phyloP scores from a whole-genome alignment of 2,113 vertebrate genomes.

The Pelmatolapia mariae region DNA sequence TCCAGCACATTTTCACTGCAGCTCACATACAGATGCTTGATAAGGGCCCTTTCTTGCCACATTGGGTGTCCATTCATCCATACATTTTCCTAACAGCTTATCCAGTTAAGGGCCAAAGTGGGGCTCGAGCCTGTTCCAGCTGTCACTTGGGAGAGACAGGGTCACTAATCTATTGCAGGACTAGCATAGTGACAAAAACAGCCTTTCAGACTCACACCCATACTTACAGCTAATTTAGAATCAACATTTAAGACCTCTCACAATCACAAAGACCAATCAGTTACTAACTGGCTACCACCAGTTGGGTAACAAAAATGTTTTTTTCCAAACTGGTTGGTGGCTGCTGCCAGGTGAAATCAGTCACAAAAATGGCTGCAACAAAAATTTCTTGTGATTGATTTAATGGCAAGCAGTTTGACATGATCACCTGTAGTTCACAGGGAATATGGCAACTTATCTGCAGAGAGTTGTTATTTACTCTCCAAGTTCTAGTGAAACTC shows the following conservation, averaged over 20 bases:
- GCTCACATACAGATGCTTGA: background rate
- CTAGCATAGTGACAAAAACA: background rate
- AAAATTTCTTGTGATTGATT: background rate
- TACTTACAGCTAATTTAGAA: background rate
- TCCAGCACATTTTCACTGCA: background rate
- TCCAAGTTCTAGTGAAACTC: background rate
- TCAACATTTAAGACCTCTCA: background rate
- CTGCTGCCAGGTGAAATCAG: background rate
- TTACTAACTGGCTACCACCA: background rate
- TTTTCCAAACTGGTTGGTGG: background rate
- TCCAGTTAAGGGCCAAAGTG: background rate
- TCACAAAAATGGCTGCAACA: background rate
- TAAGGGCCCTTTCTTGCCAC: background rate
- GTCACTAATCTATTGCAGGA: background rate
- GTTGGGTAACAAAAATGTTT: background rate
- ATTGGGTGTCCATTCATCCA: background rate
- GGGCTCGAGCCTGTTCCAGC: background rate
- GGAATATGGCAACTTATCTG: background rate
- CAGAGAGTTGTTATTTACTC: background rate
- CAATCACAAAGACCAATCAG: background rate
- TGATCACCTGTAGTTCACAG: background rate
- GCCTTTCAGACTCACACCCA: background rate
- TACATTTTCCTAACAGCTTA: background rate
- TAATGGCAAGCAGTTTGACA: background rate
- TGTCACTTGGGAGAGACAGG: background rate